A percentile compares a stretch with the other conserved stretches of the same genome.
Conservation (phyloP, 2,888 invertebrate species). For the Chrysolina americana region DNA sequence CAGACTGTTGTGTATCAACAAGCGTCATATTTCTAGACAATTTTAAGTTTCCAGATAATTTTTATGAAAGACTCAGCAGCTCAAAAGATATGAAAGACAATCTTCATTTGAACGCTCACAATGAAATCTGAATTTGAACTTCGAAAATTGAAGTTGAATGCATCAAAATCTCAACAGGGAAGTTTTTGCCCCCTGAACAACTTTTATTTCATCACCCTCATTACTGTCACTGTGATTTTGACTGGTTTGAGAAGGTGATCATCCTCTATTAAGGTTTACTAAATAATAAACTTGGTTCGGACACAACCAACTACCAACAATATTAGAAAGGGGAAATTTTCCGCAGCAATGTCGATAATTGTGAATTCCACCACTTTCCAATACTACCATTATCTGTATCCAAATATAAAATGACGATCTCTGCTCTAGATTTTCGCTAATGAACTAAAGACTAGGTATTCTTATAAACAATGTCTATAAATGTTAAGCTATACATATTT, state of each 20-base stretch:
- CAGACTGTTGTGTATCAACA: no score
- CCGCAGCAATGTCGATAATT: background rate
- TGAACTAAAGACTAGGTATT: background rate
- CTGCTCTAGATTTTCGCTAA: background rate
- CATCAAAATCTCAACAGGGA: no score
- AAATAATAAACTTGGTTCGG: conserved; percentile 30
- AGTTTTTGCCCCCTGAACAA: no score
- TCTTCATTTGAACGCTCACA: no score
- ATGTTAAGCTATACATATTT: conserved; percentile 18
- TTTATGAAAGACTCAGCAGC: no score
- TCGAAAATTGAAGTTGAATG: no score
- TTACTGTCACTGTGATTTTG: background rate
- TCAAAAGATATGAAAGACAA: no score
- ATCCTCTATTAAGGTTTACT: background rate
- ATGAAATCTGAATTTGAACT: no score
- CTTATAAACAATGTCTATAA: conserved; percentile 17
- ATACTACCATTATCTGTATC: background rate
- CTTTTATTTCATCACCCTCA: background rate
- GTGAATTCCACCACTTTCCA: background rate
- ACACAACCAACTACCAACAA: conserved; percentile 9
- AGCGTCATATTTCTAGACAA: no score
- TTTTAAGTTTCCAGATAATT: no score
- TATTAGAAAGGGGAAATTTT: conserved; percentile 32
- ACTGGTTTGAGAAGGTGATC: background rate
- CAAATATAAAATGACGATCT: conserved; percentile 33